phyloP scores from a whole-genome alignment of 2,113 vertebrate species.

The Cyphomyrus plagiostoma region DNA sequence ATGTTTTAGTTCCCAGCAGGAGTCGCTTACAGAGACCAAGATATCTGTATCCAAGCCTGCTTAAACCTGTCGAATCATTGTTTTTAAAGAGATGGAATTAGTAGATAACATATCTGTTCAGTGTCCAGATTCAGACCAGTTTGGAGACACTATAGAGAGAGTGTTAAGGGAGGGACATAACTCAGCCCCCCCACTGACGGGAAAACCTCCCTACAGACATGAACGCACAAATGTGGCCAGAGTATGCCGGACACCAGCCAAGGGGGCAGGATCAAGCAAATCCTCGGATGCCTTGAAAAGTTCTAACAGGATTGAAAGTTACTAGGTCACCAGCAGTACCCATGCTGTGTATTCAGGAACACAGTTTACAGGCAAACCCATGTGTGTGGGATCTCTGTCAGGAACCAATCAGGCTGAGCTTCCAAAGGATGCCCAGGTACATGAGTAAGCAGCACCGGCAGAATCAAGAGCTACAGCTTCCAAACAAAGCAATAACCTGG shows the following conservation, averaged over 20 bases:
- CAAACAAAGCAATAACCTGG: background rate
- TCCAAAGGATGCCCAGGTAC: background rate
- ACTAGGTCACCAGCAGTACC: background rate
- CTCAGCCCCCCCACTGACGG: background rate
- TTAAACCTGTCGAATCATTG: background rate
- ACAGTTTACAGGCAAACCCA: background rate
- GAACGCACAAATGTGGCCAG: background rate
- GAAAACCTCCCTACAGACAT: background rate
- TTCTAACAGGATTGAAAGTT: background rate
- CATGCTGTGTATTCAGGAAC: background rate
- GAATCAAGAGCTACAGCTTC: background rate
- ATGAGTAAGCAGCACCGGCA: background rate
- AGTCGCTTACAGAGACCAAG: background rate
- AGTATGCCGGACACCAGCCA: background rate
- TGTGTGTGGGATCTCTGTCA: background rate
- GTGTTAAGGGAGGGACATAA: background rate
- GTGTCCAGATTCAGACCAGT: background rate
- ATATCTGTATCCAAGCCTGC: background rate
- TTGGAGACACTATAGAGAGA: background rate
- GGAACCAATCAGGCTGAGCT: background rate
- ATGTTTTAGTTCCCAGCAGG: background rate
- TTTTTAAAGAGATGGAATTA: background rate
- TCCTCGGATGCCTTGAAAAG: slow-evolving; percentile 1
- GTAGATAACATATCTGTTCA: background rate
- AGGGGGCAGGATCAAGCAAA: background rate